phyloP scores from a whole-genome alignment of 2,797 vertebrate genomes.

The Ataeniobius toweri region DNA sequence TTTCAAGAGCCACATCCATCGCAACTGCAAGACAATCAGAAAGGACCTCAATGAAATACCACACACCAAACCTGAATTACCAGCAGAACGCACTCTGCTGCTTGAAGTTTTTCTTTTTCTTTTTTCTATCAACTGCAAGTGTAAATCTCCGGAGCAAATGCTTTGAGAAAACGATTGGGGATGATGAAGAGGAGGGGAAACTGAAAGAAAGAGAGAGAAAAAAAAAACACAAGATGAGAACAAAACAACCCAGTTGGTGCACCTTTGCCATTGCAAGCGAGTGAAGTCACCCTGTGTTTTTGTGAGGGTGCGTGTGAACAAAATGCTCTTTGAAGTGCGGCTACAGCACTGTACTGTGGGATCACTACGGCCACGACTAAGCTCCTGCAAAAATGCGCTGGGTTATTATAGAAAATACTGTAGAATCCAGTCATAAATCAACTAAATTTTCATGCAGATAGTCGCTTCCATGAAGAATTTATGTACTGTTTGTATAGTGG shows the following conservation, averaged over 20 bases:
- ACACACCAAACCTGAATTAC: slow-evolving; percentile 68
- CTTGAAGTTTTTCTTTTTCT: slow-evolving; percentile 34
- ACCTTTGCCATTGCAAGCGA: slow-evolving; percentile 79
- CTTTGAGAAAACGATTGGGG: slow-evolving; percentile 50
- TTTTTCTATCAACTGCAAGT: slow-evolving; percentile 62
- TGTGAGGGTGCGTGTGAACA: slow-evolving; percentile 79
- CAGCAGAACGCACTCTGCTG: slow-evolving; percentile 48
- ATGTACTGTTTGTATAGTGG: slow-evolving; percentile 72
- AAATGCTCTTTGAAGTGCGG: slow-evolving; percentile 81
- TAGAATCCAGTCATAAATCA: slow-evolving; percentile 82
- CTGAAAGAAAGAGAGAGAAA: slow-evolving; percentile 39
- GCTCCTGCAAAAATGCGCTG: slow-evolving; percentile 81
- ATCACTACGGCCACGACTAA: slow-evolving; percentile 85
- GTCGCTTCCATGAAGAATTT: slow-evolving; percentile 68
- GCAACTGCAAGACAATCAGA: slow-evolving; percentile 66
- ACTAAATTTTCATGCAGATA: slow-evolving; percentile 82
- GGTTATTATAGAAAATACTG: slow-evolving; percentile 79
- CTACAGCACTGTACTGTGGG: slow-evolving; percentile 80
- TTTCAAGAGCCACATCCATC: slow-evolving; percentile 73
- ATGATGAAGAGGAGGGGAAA: slow-evolving; percentile 53
- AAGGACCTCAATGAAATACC: slow-evolving; percentile 63
- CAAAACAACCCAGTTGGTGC: slow-evolving; percentile 82
- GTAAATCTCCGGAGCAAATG: slow-evolving; percentile 74
- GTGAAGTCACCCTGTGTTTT: slow-evolving; percentile 78
- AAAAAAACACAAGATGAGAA: slow-evolving; percentile 65